Conservation (phyloP, 2,888 invertebrate genomes). For the Leucoptera coffeella region DNA sequence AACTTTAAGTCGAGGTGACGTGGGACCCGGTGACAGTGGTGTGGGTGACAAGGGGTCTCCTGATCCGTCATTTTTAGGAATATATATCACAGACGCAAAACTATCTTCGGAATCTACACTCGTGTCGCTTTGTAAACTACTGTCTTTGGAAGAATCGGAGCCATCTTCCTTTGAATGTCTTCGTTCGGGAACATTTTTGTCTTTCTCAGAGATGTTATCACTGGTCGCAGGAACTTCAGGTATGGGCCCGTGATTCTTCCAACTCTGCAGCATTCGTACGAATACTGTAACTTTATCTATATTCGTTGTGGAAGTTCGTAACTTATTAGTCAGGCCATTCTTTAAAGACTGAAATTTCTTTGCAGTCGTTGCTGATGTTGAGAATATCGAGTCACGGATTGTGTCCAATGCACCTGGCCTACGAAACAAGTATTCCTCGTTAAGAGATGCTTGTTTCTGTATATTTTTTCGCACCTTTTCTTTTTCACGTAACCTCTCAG, state of each 20-base stretch:
- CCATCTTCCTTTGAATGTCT: conserved; percentile 82
- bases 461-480: conserved; percentile 76
- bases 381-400: conserved; percentile 67
- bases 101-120: conserved; percentile 92
- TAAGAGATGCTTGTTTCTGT: conserved; percentile 83
- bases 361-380: conserved; percentile 62
- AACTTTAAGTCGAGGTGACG: conserved; percentile 57
- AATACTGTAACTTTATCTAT: conserved; percentile 81
- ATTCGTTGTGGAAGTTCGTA: conserved; percentile 76
- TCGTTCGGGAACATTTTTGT: conserved; percentile 54
- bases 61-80: conserved; percentile 72
- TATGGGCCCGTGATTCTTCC: conserved; percentile 57
- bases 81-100: conserved; percentile 87
- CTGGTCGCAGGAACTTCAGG: conserved; percentile 37
- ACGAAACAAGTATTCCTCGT: conserved; percentile 76
- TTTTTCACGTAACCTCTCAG: conserved; percentile 77
- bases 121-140: conserved; percentile 88
- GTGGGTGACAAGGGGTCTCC: conserved; percentile 55
- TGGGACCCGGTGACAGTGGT: conserved; percentile 55
- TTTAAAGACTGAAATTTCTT: conserved; percentile 71
- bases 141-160: conserved; percentile 82
- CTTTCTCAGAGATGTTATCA: conserved; percentile 35
- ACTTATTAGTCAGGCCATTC: conserved; percentile 76
- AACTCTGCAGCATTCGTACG: conserved; percentile 78
- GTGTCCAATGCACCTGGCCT: conserved; percentile 61